Evolutionary conservation across 2,113 vertebrate genomes (phyloP).

Genomic region (Podarcis raffonei): DNA sequence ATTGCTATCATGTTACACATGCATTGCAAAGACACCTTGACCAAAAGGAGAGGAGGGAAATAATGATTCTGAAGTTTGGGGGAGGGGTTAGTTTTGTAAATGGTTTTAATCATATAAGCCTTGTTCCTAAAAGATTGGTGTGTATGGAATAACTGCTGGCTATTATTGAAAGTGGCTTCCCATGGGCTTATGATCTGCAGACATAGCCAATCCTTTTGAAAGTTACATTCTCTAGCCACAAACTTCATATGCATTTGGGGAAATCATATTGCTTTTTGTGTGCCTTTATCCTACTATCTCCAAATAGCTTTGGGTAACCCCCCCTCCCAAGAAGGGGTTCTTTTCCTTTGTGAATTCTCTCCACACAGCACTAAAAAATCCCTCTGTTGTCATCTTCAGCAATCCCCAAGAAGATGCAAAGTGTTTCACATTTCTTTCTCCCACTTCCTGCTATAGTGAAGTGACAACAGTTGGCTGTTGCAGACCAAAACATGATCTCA

Average conservation of each 20-base stretch:
- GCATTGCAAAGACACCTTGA: neutral
- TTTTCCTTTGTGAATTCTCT: neutral
- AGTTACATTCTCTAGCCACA: neutral
- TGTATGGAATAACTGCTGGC: neutral
- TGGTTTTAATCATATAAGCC: neutral
- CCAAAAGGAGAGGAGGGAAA: neutral
- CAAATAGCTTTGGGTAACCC: neutral
- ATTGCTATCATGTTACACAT: neutral
- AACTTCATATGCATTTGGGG: neutral
- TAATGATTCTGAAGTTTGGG: neutral
- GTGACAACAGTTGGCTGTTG: neutral
- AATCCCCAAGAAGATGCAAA: neutral
- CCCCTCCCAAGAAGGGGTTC: neutral
- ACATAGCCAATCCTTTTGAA: neutral
- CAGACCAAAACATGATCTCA: neutral
- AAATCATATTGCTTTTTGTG: neutral
- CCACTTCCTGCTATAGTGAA: neutral
- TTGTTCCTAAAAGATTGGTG: too few species aligned
- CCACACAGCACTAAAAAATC: neutral
- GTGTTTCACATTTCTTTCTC: neutral
- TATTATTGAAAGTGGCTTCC: neutral
- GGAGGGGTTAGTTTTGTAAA: neutral
- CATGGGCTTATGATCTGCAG: neutral
- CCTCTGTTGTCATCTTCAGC: too few species aligned
- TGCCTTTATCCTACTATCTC: neutral